Conservation (phyloP, 2,888 invertebrate genomes). For the Coenonympha arcania region DNA sequence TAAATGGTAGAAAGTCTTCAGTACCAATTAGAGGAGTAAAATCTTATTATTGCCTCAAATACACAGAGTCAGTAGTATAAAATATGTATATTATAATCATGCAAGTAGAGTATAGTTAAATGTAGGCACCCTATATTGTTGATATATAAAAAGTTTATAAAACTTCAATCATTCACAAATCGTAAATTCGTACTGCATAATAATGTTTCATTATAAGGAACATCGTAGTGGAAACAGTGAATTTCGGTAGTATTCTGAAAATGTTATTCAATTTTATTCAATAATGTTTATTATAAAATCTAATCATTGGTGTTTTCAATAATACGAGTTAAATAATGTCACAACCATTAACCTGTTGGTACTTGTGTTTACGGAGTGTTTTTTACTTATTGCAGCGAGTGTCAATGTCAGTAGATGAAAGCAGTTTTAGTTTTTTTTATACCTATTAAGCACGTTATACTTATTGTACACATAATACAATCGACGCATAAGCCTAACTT, state of each 20-base stretch:
- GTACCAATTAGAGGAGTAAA: constrained; percentile 42
- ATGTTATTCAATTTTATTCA: neutral
- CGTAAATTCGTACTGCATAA: constrained; percentile 10
- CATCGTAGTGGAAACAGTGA: constrained; percentile 4
- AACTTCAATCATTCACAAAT: constrained; percentile 1
- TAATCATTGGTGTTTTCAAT: constrained; percentile 10
- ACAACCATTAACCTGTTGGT: constrained; percentile 30
- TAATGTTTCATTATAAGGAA: constrained; percentile 5
- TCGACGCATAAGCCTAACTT: constrained; percentile 1
- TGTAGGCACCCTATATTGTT: constrained; percentile 8
- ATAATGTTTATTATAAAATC: neutral
- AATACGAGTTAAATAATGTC: constrained; percentile 25
- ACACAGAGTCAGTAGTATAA: constrained; percentile 18
- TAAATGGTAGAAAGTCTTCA: constrained; percentile 44
- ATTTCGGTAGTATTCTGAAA: neutral
- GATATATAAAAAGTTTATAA: constrained; percentile 11
- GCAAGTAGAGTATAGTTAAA: neutral
- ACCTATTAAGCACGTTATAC: too few relatives aligned
- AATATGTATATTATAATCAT: constrained; percentile 10
- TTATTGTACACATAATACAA: too few relatives aligned
- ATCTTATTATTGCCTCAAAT: constrained; percentile 59
- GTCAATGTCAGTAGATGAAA: neutral
- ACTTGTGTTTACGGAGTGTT: constrained; percentile 9
- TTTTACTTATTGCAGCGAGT: neutral
- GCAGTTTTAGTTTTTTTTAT: too few relatives aligned